Conservation (phyloP, 2,888 invertebrate genomes). For the Standfussiana lucernea region DNA sequence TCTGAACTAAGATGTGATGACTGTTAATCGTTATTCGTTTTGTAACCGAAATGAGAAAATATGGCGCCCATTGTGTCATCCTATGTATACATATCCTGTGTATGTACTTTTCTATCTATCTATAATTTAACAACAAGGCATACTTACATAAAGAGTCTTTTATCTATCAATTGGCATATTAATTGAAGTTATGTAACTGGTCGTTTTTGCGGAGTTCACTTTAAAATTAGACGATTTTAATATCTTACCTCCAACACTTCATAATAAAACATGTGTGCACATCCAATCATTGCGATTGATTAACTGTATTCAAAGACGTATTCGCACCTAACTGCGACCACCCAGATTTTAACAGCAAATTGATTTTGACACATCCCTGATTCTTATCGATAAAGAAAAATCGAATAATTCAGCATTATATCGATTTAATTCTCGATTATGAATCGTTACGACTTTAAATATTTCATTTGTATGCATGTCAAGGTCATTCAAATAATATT, state of each 20-base stretch:
- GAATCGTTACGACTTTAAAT: slow-evolving; percentile 52
- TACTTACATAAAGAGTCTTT: background rate
- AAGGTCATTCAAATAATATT: slow-evolving; percentile 61
- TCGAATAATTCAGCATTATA: slow-evolving; percentile 43
- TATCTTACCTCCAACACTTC: background rate
- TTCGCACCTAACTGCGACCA: slow-evolving; percentile 43
- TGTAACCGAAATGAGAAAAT: background rate
- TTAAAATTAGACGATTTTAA: background rate
- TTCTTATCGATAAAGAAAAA: slow-evolving; percentile 29
- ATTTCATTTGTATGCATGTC: slow-evolving; percentile 62
- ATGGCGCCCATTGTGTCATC: background rate
- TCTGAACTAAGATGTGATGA: background rate
- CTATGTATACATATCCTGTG: too few species aligned
- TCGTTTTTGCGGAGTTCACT: background rate
- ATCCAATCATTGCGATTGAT: slow-evolving; percentile 9
- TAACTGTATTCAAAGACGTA: slow-evolving; percentile 10
- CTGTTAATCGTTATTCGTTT: background rate
- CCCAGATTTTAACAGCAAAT: slow-evolving; percentile 39
- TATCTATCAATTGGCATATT: background rate
- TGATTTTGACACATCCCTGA: slow-evolving; percentile 34
- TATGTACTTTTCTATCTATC: background rate
- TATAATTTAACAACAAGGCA: background rate
- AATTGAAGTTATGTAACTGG: background rate
- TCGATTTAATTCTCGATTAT: slow-evolving; percentile 42
- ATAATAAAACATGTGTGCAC: background rate